A percentile compares a stretch with the other conserved stretches of the same genome.
Conservation (phyloP, 1,140 invertebrate genomes). For the Mercenaria mercenaria region DNA sequence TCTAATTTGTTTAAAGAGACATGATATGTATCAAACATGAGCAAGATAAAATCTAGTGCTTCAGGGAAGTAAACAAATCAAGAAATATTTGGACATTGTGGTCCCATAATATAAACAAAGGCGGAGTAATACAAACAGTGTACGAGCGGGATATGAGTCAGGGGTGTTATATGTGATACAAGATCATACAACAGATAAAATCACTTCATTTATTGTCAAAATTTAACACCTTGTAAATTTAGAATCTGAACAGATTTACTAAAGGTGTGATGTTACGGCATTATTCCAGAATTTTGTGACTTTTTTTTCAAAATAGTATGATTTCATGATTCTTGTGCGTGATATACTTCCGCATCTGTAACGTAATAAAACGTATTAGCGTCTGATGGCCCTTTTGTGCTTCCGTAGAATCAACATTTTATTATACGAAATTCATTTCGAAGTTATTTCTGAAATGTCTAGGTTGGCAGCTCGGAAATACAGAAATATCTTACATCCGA, state of each 20-base stretch:
- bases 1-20: conserved; percentile 1
- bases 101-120: conserved; percentile 30
- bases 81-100: conserved; percentile 1
- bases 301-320: background rate
- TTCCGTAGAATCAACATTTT: no score
- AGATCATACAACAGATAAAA: background rate
- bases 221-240: background rate
- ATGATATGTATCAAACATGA: conserved; percentile 29
- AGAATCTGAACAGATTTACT: background rate
- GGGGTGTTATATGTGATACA: background rate
- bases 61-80: conserved; percentile 14
- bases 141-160: background rate
- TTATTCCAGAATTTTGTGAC: background rate
- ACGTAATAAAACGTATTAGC: no score
- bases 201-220: background rate
- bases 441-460: no score
- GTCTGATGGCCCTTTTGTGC: no score
- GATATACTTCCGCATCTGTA: no score
- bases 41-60: background rate
- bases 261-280: background rate
- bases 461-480: no score
- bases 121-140: background rate
- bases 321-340: no score
- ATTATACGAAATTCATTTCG: no score
- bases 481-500: no score